phyloP scores from a whole-genome alignment of 37 sponge, comb jelly and placozoan genomes.

The Oscarella lobularis region DNA sequence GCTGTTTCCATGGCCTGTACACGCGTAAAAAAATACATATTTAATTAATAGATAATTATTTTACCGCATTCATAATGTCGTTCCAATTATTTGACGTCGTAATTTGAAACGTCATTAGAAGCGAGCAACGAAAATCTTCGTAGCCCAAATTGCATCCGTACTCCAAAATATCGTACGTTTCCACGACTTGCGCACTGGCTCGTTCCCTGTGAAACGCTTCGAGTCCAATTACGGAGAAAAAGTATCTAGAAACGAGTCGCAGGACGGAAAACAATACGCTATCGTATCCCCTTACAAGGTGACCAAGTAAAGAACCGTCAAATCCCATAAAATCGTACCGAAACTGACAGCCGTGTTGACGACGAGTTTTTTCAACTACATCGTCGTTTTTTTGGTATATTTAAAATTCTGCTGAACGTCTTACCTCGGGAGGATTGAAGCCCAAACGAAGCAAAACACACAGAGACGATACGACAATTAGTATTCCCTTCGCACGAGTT shows the following conservation, averaged over 20 bases:
- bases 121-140: constrained; percentile 33
- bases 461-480: constrained; percentile 16
- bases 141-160: constrained; percentile 43
- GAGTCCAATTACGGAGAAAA: constrained; percentile 50
- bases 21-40: not conserved
- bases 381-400: too few relatives aligned
- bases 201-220: constrained; percentile 22
- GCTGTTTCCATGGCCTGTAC: not conserved
- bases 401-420: not conserved
- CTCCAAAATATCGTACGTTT: constrained; percentile 9
- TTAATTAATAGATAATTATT: not conserved
- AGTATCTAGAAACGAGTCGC: constrained; percentile 24
- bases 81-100: constrained; percentile 53
- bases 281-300: constrained; percentile 18
- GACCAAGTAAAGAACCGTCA: constrained; percentile 15
- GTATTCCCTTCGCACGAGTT: constrained; percentile 3
- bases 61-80: constrained; percentile 45
- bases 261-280: too few relatives aligned
- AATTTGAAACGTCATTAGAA: constrained; percentile 34
- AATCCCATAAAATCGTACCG: constrained; percentile 28
- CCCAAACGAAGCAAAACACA: constrained; percentile 16
- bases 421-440: constrained; percentile 29
- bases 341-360: too few relatives aligned
- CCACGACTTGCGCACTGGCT: not conserved
- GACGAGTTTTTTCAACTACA: not conserved